Evolutionary conservation across 1,140 invertebrate genomes (phyloP).

Genomic region (Propsilocerus akamusi): DNA sequence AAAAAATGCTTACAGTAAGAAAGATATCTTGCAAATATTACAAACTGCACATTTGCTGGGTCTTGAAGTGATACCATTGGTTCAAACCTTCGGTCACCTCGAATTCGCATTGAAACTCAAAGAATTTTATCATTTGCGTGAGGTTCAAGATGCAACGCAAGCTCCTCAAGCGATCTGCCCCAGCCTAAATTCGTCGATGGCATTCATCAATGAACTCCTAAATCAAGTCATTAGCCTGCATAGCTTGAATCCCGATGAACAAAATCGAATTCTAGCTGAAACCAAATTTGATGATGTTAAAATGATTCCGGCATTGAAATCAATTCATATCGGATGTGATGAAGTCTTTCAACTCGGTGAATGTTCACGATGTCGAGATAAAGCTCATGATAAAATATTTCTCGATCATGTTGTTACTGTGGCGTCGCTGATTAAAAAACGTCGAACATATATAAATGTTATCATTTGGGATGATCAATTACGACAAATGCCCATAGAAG

Average conservation of each 20-base stretch:
- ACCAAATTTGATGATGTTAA: slow-evolving; percentile 15
- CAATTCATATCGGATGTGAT: slow-evolving; percentile 64
- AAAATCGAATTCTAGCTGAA: not conserved
- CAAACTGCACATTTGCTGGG: slow-evolving; percentile 26
- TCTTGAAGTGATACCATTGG: slow-evolving; percentile 72
- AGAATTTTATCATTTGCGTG: slow-evolving; percentile 56
- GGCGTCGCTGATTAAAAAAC: slow-evolving; percentile 37
- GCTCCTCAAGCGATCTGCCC: slow-evolving; percentile 68
- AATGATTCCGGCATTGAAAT: slow-evolving; percentile 38
- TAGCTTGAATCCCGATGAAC: slow-evolving; percentile 4
- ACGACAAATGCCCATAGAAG: slow-evolving; percentile 43
- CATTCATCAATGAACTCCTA: slow-evolving; percentile 58
- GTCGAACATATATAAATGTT: slow-evolving; percentile 42
- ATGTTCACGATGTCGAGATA: slow-evolving; percentile 48
- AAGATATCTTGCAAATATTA: slow-evolving; percentile 45
- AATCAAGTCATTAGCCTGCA: slow-evolving; percentile 47
- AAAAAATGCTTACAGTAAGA: slow-evolving; percentile 53
- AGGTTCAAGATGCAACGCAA: slow-evolving; percentile 47
- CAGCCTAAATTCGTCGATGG: slow-evolving; percentile 46
- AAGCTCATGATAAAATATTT: slow-evolving; percentile 39
- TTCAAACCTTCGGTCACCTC: slow-evolving; percentile 92
- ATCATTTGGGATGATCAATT: slow-evolving; percentile 96
- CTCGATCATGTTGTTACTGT: slow-evolving; percentile 47
- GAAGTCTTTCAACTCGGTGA: slow-evolving; percentile 70
- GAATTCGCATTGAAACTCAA: slow-evolving; percentile 76